Evolutionary conservation across 53 echinoderm and acorn worm species (phyloP).

Genomic region (Temnopleurus reevesii): DNA sequence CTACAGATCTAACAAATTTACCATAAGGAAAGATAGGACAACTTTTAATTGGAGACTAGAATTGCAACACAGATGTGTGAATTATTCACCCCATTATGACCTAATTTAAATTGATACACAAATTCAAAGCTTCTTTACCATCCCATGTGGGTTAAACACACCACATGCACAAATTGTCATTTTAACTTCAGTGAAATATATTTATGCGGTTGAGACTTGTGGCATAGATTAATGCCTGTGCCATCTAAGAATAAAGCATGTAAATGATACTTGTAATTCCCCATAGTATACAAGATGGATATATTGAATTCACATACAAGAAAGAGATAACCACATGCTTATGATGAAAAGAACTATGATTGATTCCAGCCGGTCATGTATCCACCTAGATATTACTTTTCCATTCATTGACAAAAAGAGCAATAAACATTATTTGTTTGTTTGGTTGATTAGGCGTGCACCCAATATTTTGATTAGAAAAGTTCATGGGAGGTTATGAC

Average conservation of each 20-base stretch:
- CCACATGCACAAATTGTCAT: neutral
- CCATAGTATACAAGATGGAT: neutral
- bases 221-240: neutral
- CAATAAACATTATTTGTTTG: conserved; percentile 16
- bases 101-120: too few species aligned
- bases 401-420: neutral
- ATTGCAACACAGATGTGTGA: too few species aligned
- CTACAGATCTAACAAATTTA: too few species aligned
- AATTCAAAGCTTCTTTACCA: too few species aligned
- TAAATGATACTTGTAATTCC: neutral
- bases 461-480: neutral
- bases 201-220: neutral
- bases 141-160: too few species aligned
- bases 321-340: conserved; percentile 3
- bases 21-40: too few species aligned
- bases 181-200: neutral
- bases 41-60: too few species aligned
- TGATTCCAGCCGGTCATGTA: neutral
- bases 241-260: neutral
- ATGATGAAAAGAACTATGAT: neutral
- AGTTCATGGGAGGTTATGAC: conserved; percentile 10
- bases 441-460: neutral
- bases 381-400: neutral
- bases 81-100: too few species aligned
- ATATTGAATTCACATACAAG: neutral